Evolutionary conservation across 2,797 vertebrate species (phyloP).

Genomic region (Hemibagrus guttatus): DNA sequence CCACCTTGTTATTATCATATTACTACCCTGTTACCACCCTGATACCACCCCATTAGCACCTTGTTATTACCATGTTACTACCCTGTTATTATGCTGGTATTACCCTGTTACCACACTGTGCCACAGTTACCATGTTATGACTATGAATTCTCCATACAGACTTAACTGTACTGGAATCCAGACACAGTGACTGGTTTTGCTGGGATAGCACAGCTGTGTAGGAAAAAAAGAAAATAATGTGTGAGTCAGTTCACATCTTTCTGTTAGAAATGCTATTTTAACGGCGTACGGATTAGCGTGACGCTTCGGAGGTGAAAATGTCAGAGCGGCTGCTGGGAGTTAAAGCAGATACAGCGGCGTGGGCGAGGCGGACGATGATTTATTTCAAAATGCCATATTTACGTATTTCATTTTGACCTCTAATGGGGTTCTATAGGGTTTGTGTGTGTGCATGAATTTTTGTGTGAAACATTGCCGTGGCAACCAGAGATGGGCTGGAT

Average conservation of each 20-base stretch:
- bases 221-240: no score
- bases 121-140: no score
- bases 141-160: no score
- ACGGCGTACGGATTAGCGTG: background rate
- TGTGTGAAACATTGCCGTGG: background rate
- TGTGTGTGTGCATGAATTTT: background rate
- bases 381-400: background rate
- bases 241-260: background rate
- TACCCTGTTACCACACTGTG: no score
- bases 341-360: background rate
- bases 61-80: no score
- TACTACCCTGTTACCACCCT: no score
- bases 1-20: no score
- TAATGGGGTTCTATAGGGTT: background rate
- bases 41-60: no score
- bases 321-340: background rate
- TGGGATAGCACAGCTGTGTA: no score
- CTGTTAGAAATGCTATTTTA: background rate
- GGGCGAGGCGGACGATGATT: background rate
- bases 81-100: no score
- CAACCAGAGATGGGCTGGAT: background rate
- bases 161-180: background rate
- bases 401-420: background rate
- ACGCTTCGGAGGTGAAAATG: background rate
- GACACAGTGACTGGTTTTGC: background rate